phyloP scores from a whole-genome alignment of 2,113 vertebrate species.

The Notiomystis cincta region DNA sequence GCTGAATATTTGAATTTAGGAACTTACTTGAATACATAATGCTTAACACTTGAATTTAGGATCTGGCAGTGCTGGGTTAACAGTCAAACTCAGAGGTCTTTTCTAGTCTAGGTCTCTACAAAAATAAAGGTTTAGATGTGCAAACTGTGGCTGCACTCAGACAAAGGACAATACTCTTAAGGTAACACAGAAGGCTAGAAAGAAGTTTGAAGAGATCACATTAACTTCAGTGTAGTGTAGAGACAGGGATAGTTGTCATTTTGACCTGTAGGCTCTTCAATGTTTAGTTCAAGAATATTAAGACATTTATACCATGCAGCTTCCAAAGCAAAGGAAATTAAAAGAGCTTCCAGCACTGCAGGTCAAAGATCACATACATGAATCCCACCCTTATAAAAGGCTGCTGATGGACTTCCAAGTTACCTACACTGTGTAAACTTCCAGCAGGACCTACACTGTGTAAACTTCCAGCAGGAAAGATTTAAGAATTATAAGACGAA shows the following conservation, averaged over 20 bases:
- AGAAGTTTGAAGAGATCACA: neutral
- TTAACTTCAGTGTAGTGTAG: neutral
- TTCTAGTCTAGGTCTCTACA: rapidly evolving
- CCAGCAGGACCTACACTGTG: neutral
- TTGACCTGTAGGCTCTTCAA: neutral
- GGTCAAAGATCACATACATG: neutral
- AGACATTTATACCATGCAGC: neutral
- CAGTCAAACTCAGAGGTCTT: neutral
- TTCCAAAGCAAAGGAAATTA: neutral
- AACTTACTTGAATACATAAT: neutral
- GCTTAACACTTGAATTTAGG: neutral
- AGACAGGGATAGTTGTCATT: neutral
- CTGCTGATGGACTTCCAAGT: neutral
- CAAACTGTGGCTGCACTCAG: neutral
- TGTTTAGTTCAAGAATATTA: neutral
- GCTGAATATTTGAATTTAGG: neutral
- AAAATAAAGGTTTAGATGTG: neutral
- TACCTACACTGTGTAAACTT: neutral
- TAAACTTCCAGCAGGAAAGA: neutral
- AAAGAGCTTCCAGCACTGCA: neutral
- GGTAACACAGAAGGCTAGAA: neutral
- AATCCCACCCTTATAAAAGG: neutral
- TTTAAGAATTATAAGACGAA: neutral
- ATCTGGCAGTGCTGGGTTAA: neutral
- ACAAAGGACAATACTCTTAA: neutral